Base-by-base conservation (phyloP, 23 tunicate species). In the Trididemnum miniatum region DNA sequence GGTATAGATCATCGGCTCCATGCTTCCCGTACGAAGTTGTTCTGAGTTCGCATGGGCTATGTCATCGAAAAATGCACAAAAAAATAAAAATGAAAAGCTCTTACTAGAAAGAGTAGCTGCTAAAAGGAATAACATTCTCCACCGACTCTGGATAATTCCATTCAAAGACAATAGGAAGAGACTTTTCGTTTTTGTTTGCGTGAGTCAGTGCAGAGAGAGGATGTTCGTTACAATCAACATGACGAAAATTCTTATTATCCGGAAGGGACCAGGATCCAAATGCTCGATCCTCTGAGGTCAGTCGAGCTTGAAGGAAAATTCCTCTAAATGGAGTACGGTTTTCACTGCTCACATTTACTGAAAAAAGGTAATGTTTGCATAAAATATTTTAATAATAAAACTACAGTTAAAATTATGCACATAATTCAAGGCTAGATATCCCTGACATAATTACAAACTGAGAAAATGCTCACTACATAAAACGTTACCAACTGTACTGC, bases 271-370 rank as follows among this genome's bases (percentile, higher is more conserved):
- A 67, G 37, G 38, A 12, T 67, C 75, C 75, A 2, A 67, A 37
- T 31, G 38, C 38, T 31, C 38, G 38, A 5, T 33, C 75, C 22
- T 32, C n/a, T 7, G 7, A 7, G 37, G 75, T 31, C 18, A 67
- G 15, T 33, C 75, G 37, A 5, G 75, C 75, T 67, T 67, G 75
- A 30, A 67, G 75, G n/a, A 67, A 67, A 30, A 67, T 67, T 7
- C 75, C 75, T 9, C 38, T 20, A 33, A 67, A 67, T 9, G 12
- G 18, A 7, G 75, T 67, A 2, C 7, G 37, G 75, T 32, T 32
- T 3, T 15, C 32, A 33, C 75, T 67, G 37, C 37, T 67, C 2
- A 67, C 75, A 32, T 31, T 67, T 9, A 67, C 75, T 67, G n/a
- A 3, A 67, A 30, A 67, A 67, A 67, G 18, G n/a, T 4, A n/a